Base-by-base conservation (phyloP, 2,888 invertebrate genomes). In the Platynereis dumerilii region DNA sequence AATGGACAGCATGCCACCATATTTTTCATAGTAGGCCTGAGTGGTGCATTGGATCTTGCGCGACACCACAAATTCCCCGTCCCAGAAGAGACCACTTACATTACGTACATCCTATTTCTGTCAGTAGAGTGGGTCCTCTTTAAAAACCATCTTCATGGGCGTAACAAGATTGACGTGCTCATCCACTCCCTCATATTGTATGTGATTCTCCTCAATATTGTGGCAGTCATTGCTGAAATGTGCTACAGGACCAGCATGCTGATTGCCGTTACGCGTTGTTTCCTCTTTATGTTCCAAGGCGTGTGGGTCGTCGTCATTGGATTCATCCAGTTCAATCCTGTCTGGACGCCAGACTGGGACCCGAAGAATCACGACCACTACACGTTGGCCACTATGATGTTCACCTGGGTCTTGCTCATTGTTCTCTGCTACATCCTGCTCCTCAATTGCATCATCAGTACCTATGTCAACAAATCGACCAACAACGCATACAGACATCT, bases 1-100 rank as follows among this genome's bases (percentile, higher is more conserved):
- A 86, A 86, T 75, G 85, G 80, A n/a, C 86, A 86, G 69, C 86
- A 87, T 74, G 83, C 85, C 56, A 86, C 86, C 29, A 87, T 87
- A 86, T 87, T 84, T 74, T 83, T 85, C 76, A 85, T 85, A 75
- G 86, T 87, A 73, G 85, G 84, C 17, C 66, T 86, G 34, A 79
- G 79, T 56, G 86, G 85, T 3, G 73, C 84, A 0, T 67, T 85
- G 15, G 86, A 86, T 66, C 69, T 86, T 2, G 71, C 84, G 3
- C 66, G 79, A 12, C 76, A 83, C 70, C 83, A 77, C 66, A 78
- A 74, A 66, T 70, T 71, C 22, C 73, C 76, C 5, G 62, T 86
- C n/a, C 86, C 86, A 1, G 79, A 81, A 10, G 78, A 82, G 67
- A 73, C 82, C 24, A 86, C 86, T 69, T 87, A 86, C 72, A 76